phyloP scores from a whole-genome alignment of 2,113 vertebrate genomes.

The Empidonax traillii region DNA sequence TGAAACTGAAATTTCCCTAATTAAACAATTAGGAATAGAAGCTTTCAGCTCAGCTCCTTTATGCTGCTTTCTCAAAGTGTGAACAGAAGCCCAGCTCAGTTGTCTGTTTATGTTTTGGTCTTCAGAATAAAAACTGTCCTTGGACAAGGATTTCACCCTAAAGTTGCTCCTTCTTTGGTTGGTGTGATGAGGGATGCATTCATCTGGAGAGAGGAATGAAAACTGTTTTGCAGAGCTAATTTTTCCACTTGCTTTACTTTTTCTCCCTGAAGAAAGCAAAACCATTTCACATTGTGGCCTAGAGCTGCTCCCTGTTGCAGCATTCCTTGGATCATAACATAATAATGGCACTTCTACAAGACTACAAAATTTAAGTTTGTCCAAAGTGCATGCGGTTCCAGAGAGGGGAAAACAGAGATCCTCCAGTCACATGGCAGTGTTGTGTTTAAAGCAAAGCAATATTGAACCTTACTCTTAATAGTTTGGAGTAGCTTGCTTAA shows the following conservation, averaged over 20 bases:
- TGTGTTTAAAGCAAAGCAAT: background rate
- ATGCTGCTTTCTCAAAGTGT: background rate
- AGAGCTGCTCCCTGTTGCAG: background rate
- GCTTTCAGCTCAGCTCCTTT: background rate
- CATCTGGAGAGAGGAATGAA: background rate
- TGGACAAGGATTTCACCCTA: background rate
- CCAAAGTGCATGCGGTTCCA: background rate
- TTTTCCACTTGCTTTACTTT: background rate
- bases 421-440: background rate
- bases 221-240: background rate
- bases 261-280: background rate
- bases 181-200: background rate
- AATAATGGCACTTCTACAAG: background rate
- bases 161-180: background rate
- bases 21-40: background rate
- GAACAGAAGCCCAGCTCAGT: background rate
- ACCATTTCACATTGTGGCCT: background rate
- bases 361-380: background rate
- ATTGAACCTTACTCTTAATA: background rate
- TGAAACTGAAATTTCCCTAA: background rate
- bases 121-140: background rate
- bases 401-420: background rate
- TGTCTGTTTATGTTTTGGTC: background rate
- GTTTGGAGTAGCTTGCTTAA: background rate
- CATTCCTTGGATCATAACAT: background rate